Evolutionary conservation across 1,140 invertebrate species (phyloP), one percentile per base, ranked within the genome.

Genomic region (Calliopsis andreniformis): DNA sequence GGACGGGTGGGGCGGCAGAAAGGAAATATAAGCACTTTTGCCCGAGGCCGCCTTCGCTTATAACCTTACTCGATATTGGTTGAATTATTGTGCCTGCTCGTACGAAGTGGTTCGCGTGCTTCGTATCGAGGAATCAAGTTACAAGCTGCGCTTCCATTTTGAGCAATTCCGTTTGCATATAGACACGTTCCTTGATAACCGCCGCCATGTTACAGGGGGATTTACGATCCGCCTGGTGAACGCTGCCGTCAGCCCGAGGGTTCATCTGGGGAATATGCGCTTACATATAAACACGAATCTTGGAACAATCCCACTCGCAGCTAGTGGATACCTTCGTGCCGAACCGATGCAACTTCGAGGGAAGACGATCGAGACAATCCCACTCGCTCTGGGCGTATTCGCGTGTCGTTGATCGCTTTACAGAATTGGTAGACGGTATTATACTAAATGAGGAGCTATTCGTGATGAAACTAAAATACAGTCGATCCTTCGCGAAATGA

Each of bases 61-160:
- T 25, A 35, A 64, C 16, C 63, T 47, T 45, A 18, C 35, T 66
- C 59, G 70, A 82, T 81, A 69, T 82, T 64, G 62, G 49, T 82
- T 69, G 73, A 82, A 69, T 78, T 82, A 82, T 82, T 72, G 79
- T 78, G 76, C 64, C 68, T 71, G 68, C 67, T 63, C 53, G 73
- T 78, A 82, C 80, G 79, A 64, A 81, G 69, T 82, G 71, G 35
- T 69, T 82, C 62, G 68, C 68, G 79, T 82, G 73, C 67, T 80
- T 77, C 70, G 63, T 80, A 82, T 82, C 80, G 66, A 78, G 56
- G 79, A 63, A 82, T 76, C 80, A 62, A 82, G 80, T 66, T 82
- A 70, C 68, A 82, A 82, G 79, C 80, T 82, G 75, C 79, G 80
- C 79, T 78, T 82, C 80, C 79, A 82, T 82, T 82, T 82, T 82